These are phyloP conservation scores for Tenthredo scrophulariae DNA, from an alignment of 2,888 invertebrate genomes.

Conservation along the genomic window DNA sequence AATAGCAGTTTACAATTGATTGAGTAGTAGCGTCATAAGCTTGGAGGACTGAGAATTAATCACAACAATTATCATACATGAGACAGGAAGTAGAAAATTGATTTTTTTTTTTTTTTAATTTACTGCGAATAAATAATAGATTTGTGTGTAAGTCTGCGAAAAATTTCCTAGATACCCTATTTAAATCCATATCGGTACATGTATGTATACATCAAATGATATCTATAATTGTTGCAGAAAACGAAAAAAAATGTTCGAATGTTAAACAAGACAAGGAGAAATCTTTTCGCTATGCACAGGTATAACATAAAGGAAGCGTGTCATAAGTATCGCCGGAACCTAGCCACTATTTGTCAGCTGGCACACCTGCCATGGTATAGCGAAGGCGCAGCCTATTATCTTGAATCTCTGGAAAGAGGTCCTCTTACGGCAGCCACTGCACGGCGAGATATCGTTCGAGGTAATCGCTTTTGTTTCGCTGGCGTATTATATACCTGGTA, in stretches of 20 bases:
- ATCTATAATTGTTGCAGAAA: not conserved
- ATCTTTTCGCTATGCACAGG: constrained; percentile 2
- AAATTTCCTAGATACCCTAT: not conserved
- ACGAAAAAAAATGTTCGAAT: not conserved
- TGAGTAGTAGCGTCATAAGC: not conserved
- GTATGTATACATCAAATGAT: not conserved
- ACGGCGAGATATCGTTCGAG: constrained; percentile 47
- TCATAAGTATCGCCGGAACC: constrained; percentile 42
- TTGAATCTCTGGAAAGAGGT: constrained; percentile 48
- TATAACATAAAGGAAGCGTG: constrained; percentile 18
- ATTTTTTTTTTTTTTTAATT: too few species aligned
- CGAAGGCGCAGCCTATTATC: constrained; percentile 41
- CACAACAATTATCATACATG: not conserved
- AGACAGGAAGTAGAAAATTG: not conserved
- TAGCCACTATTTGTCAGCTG: constrained; percentile 56
- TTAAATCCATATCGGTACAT: not conserved
- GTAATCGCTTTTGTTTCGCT: constrained; percentile 50
- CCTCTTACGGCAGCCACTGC: constrained; percentile 48
- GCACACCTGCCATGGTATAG: constrained; percentile 41
- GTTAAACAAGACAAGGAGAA: constrained; percentile 12
- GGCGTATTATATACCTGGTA: constrained; percentile 44
- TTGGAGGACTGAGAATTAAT: not conserved
- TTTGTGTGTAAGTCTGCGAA: not conserved
- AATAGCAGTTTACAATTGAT: not conserved
- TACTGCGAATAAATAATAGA: not conserved